phyloP scores from a whole-genome alignment of 2,113 vertebrate species.

The Suricata suricatta region DNA sequence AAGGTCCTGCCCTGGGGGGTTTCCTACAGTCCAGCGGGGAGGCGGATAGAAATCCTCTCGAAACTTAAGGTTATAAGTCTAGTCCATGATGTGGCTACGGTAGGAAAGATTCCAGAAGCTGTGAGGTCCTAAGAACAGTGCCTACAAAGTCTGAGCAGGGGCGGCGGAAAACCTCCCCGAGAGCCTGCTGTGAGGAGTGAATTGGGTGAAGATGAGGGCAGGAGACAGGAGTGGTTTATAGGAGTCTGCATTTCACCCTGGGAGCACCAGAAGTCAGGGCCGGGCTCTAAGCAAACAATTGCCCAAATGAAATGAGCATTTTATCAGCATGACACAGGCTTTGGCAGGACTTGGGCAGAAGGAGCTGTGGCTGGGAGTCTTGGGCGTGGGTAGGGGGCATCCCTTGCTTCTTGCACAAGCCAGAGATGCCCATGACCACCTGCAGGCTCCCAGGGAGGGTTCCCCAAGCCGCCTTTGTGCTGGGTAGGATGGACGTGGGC shows the following conservation, averaged over 20 bases:
- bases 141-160: neutral
- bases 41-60: neutral
- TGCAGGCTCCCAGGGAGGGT: neutral
- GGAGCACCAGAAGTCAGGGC: neutral
- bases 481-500: neutral
- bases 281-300: neutral
- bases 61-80: neutral
- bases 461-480: neutral
- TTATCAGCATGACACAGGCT: neutral
- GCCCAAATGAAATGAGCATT: neutral
- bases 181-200: neutral
- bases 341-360: neutral
- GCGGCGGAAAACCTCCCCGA: neutral
- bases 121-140: neutral
- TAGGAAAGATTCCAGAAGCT: neutral
- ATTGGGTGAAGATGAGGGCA: neutral
- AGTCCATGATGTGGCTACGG: neutral
- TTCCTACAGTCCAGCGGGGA: neutral
- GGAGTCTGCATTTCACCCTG: neutral
- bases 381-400: neutral
- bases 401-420: neutral
- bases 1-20: neutral
- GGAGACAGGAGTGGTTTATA: no score
- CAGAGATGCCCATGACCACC: neutral
- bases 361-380: neutral